Evolutionary conservation across 1,140 invertebrate species (phyloP), one percentile per base, ranked within the genome.

Genomic region (Lordiphosa clarofinis): DNA sequence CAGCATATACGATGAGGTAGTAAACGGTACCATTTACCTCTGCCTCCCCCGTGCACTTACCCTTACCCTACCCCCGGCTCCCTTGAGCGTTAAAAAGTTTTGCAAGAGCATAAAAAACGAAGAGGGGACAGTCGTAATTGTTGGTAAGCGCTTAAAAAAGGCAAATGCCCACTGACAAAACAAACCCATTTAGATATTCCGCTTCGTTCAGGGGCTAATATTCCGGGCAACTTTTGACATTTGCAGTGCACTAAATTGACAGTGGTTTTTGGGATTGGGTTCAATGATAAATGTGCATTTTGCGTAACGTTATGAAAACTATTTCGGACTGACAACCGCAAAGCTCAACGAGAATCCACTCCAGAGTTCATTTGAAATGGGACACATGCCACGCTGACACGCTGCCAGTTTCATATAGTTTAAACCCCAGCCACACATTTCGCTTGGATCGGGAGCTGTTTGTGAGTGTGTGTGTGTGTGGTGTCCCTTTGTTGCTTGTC

Each of bases 121-220:
- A 57, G 40, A 36, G 46, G 58, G 35, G 57, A 56, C 56, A 73
- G 61, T 76, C 67, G 75, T 71, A 81, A 81, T 81, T 75, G 75
- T 73, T 67, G 76, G 73, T 57, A 64, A 73, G 56, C 68, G 73
- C 42, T 24, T 58, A 56, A 68, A 49, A 78, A 84, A 81, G 84
- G 84, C 78, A 82, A 49, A 75, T 81, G 76, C 57, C 67, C 79
- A 74, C 76, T 78, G 78, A 82, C 68, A 84, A 84, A 84, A 84
- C 78, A 84, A 82, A 84, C 79, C 78, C 84, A 84, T 84, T 84
- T 84, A 78, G 84, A 86, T 84, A 73, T 66, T 49, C 43, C 43
- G 13, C 31, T 42, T 47, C 11, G 9, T 46, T 9, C 13, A 1
- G 36, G 39, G 52, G 56, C 69, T n/a, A n/a, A 46, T 31, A 21